phyloP scores from a whole-genome alignment of 2,113 vertebrate species.

The Zeus faber region DNA sequence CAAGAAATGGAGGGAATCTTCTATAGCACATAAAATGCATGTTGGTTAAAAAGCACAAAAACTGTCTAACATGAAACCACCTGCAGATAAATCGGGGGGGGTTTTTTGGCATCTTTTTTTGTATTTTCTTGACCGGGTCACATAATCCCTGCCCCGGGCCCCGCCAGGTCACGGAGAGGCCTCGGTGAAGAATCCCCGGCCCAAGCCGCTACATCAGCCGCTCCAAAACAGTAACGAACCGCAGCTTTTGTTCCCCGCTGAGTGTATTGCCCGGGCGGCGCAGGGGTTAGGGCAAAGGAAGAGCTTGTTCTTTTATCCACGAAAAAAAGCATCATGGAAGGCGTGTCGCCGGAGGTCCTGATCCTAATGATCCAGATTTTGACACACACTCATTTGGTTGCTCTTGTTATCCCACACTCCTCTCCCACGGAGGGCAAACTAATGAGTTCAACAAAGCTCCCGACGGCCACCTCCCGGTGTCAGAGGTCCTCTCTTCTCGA shows the following conservation, averaged over 20 bases:
- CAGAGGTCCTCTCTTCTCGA: slow-evolving; percentile 26
- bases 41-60: no score
- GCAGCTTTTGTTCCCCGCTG: background rate
- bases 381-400: background rate
- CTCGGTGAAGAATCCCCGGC: no score
- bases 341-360: background rate
- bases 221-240: background rate
- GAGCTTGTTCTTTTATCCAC: background rate
- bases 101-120: no score
- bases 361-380: slow-evolving; percentile 1
- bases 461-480: slow-evolving; percentile 19
- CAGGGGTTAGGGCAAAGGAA: background rate
- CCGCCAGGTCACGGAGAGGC: no score
- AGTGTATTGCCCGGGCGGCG: slow-evolving; percentile 3
- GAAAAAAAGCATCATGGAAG: background rate
- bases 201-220: no score
- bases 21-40: no score
- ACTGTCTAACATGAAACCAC: no score
- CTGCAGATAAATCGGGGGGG: no score
- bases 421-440: background rate
- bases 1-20: no score
- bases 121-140: no score
- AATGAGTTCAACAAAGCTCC: slow-evolving; percentile 13
- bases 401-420: background rate
- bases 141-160: no score